Base-by-base conservation (phyloP, 2,888 invertebrate genomes). In the Nephrotoma flavescens region DNA sequence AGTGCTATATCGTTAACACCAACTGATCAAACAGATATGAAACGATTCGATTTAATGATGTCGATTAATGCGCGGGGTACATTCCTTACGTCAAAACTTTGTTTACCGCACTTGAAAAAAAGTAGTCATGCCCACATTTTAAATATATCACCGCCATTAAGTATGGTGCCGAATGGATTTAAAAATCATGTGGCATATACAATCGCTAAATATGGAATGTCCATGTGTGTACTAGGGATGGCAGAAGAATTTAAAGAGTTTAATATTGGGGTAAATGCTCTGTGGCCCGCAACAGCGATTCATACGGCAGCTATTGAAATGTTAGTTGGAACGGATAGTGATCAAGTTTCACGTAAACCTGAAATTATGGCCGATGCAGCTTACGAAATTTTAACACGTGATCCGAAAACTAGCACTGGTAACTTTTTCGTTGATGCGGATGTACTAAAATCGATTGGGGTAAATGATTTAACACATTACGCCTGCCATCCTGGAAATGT, bases 161-260 rank as follows among this genome's bases (percentile, higher is more conserved):
- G 96, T 90, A 94, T 99, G 95, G 94, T 94, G 89, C 94, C 97
- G 0, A 93, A 94, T 89, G 99, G 99, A 99, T 94, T 99, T 91
- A 94, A 94, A 86, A 93, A 96, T 88, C 97, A 98, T 92, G 96
- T 98, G 85, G 99, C 98, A 0, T 99, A 99, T 92, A 98, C 99
- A 0, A 99, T 99, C 95, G 97, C 99, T 2, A 99, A 99, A 91
- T 99, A 98, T 91, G 99, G 98, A 41, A 99, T 99, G 99, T 98
- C 98, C 0, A 97, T 99, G 97, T 99, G 98, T 91, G 98, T 97
- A 1, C 92, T 99, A 12, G 99, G 99, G n/a, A 98, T 99, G 97
- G 94, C 98, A n/a, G 96, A 96, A 88, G 99, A 99, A 92, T 96
- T 98, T 90, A 95, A 94, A 89, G 93, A 94, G 0, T 94, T 94